phyloP scores from a whole-genome alignment of 2,888 invertebrate species.

The Stenodera caucasica region DNA sequence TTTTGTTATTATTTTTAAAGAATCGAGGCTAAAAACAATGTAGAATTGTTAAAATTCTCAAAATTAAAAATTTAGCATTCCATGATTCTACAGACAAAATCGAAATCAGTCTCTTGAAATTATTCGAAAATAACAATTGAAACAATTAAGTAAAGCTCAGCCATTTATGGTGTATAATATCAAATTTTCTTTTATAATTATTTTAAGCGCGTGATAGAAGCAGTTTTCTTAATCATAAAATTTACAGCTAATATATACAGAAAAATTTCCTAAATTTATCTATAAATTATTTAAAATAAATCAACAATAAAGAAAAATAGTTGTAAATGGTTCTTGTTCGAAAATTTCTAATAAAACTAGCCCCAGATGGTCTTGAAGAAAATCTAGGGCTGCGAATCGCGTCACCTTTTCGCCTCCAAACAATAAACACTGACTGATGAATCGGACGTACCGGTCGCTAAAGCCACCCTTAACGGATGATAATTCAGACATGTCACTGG shows the following conservation, averaged over 20 bases:
- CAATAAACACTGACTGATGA: constrained; percentile 82
- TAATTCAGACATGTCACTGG: constrained; percentile 87
- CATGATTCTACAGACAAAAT: not conserved
- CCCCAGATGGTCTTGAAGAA: constrained; percentile 49
- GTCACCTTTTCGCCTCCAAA: constrained; percentile 71
- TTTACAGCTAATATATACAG: constrained; percentile 1
- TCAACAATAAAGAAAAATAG: not conserved
- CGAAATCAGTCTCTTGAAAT: not conserved
- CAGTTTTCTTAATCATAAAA: not conserved
- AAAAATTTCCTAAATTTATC: not conserved
- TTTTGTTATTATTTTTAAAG: not conserved
- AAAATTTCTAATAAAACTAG: constrained; percentile 31
- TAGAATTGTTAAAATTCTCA: not conserved
- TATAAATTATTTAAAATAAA: constrained; percentile 4
- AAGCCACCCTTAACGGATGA: constrained; percentile 81
- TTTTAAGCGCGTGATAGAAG: not conserved
- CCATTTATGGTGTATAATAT: not conserved
- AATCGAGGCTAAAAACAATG: not conserved
- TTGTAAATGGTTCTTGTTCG: too few species aligned
- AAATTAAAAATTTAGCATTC: not conserved
- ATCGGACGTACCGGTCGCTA: constrained; percentile 88
- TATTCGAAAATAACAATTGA: not conserved
- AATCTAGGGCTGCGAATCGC: constrained; percentile 58
- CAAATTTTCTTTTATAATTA: not conserved
- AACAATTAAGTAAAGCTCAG: constrained; percentile 2